Evolutionary conservation across 2,888 invertebrate genomes (phyloP).

Genomic region (Pasiphila rectangulata): DNA sequence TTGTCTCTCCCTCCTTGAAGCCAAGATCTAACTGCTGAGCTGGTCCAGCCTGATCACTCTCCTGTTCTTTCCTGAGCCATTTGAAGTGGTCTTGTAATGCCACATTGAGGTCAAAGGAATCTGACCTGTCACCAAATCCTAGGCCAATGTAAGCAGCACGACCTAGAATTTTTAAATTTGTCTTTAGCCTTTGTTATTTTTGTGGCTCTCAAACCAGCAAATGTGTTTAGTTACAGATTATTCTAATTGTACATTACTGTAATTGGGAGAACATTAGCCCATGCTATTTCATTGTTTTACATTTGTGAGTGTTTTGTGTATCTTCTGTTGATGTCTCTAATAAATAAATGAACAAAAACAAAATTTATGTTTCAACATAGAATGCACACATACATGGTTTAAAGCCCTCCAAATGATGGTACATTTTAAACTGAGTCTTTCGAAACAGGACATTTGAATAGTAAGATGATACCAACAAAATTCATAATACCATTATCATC

Average conservation of each 20-base stretch:
- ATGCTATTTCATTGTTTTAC: no score
- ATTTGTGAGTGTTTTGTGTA: no score
- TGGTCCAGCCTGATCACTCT: slow-evolving; percentile 85
- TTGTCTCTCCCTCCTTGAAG: slow-evolving; percentile 99
- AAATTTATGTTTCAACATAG: no score
- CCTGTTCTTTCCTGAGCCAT: slow-evolving; percentile 92
- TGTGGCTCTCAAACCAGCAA: no score
- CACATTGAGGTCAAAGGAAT: slow-evolving; percentile 99
- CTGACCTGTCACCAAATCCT: slow-evolving; percentile 98
- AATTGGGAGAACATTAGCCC: no score
- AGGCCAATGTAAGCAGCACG: slow-evolving; percentile 96
- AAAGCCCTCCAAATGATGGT: background rate
- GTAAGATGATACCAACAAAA: background rate
- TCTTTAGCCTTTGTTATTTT: no score
- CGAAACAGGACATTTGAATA: background rate
- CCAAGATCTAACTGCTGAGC: slow-evolving; percentile 94
- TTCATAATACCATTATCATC: slow-evolving; percentile 89
- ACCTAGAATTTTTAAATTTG: slow-evolving; percentile 78
- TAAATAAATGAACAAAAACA: no score
- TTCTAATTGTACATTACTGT: no score
- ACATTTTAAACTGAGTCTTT: no score
- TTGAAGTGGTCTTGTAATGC: slow-evolving; percentile 99
- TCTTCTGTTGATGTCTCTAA: no score
- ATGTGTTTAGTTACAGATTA: no score
- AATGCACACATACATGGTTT: background rate